Conservation (phyloP, 2,113 vertebrate species). For the Tachysurus vachellii region DNA sequence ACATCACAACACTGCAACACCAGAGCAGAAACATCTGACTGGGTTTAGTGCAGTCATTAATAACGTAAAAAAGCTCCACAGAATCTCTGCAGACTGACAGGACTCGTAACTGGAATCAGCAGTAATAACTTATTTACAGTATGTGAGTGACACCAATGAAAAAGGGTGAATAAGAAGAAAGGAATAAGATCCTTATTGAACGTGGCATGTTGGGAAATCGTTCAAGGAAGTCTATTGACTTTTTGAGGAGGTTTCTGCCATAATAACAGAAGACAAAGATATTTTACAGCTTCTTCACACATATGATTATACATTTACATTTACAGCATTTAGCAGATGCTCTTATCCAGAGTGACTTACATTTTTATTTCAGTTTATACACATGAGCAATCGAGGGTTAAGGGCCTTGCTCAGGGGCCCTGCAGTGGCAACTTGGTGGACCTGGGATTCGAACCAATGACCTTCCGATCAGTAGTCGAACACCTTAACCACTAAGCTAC, state of each 20-base stretch:
- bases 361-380: too few species aligned
- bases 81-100: constrained; percentile 14
- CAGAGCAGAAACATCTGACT: constrained; percentile 40
- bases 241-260: background rate
- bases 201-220: background rate
- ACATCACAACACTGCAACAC: constrained; percentile 16
- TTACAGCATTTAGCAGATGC: too few species aligned
- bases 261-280: background rate
- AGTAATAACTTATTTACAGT: constrained; percentile 18
- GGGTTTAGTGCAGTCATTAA: constrained; percentile 22
- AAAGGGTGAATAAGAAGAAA: background rate
- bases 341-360: too few species aligned
- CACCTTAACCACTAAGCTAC: too few species aligned
- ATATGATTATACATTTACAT: too few species aligned
- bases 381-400: too few species aligned
- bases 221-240: background rate
- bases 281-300: too few species aligned
- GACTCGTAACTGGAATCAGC: constrained; percentile 29
- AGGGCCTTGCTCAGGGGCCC: too few species aligned
- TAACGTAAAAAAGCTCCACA: constrained; percentile 19
- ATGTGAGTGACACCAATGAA: background rate
- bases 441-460: too few species aligned
- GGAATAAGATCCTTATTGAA: background rate
- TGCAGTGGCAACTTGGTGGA: too few species aligned
- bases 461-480: too few species aligned